Base-by-base conservation (phyloP, 37 sponge, comb jelly and placozoan genomes). In the Petrosia ficiformis region DNA sequence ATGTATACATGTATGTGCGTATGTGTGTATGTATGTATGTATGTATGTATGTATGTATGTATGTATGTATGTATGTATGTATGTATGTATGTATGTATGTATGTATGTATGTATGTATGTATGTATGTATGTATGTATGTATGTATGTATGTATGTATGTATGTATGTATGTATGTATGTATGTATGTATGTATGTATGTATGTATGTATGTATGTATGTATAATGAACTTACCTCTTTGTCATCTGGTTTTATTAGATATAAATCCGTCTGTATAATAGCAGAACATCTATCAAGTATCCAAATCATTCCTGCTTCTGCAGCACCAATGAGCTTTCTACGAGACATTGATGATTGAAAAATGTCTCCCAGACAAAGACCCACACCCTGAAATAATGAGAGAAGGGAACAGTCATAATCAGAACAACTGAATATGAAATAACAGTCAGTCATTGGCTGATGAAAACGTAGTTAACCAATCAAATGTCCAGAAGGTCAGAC, bases 331-430 rank as follows among this genome's bases (percentile, higher is more conserved):
- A 81, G 81, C 70, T 84, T 35, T 29, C 38, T 73, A 39, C 89
- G 85, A 43, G 58, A 69, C 6, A 76, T 69, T 2, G 87, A 66
- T 58, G 52, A 67, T 41, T 73, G 75, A 30, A 44, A n/a, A 25
- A 78, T 76, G 32, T 74, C 85, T 19, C 89, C 86, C 34, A 92
- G 75, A 44, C 76, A 76, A 44, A 69, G 41, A 25, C 81, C 85
- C 57, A 92, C 86, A 36, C 93, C 93, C 86, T 92, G 65, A 1
- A 57, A 6, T n/a, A n/a, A n/a, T n/a, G n/a, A n/a, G n/a, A 35
- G 48, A 35, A 5, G 48, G 21, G 34, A 57, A 40, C 4, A 25
- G 1, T 57, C 21, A 24, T 3, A 29, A 14, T 34, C 3, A 41
- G 59, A 14, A 59, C 1, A 39, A 36, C 21, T 22, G 39, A 28